phyloP scores from a whole-genome alignment of 2,888 invertebrate genomes.

The Plebejus anna region DNA sequence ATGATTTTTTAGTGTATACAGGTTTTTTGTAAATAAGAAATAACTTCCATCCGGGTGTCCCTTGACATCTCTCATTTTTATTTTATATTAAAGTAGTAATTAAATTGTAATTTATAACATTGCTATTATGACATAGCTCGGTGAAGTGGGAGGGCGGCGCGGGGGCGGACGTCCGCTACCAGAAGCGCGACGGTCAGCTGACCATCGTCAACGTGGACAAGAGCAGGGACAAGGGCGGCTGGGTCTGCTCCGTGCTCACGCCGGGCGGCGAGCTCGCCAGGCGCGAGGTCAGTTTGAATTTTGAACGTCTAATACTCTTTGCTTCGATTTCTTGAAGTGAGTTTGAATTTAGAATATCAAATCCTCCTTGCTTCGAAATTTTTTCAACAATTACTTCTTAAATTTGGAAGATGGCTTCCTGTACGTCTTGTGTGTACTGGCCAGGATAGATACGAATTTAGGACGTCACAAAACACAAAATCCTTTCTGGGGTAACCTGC shows the following conservation, averaged over 20 bases:
- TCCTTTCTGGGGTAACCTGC: not conserved
- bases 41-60: too few relatives aligned
- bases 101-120: not conserved
- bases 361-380: too few relatives aligned
- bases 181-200: slow-evolving; percentile 79
- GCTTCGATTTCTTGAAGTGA: not conserved
- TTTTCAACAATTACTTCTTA: not conserved
- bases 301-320: not conserved
- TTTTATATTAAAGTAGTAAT: not conserved
- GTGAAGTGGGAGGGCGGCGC: slow-evolving; percentile 84
- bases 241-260: slow-evolving; percentile 88
- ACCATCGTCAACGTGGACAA: slow-evolving; percentile 82
- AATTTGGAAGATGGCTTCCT: too few relatives aligned
- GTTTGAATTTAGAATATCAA: too few relatives aligned
- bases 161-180: slow-evolving; percentile 72
- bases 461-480: not conserved
- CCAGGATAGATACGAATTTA: not conserved
- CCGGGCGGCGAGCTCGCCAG: slow-evolving; percentile 87
- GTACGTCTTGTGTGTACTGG: too few relatives aligned
- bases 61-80: too few relatives aligned
- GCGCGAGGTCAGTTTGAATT: slow-evolving; percentile 77
- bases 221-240: slow-evolving; percentile 86
- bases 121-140: slow-evolving; percentile 58
- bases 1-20: too few relatives aligned
- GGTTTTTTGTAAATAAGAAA: too few relatives aligned